Evolutionary conservation across 2,888 invertebrate species (phyloP).

Genomic region (Agrilus cyanescens): DNA sequence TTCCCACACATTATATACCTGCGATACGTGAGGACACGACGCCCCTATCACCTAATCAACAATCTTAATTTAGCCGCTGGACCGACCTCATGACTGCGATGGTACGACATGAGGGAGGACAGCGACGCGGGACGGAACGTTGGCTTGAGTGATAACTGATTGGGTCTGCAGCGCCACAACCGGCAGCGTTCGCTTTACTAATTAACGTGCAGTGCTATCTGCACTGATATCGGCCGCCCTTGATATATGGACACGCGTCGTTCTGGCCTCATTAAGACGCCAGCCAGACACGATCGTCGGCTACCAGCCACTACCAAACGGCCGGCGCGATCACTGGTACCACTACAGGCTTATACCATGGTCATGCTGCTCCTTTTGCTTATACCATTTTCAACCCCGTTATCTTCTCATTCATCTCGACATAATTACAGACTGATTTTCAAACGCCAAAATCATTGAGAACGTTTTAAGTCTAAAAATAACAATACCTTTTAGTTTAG

Average conservation of each 20-base stretch:
- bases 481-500: no score
- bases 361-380: no score
- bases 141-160: slow-evolving; percentile 21
- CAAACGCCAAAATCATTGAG: no score
- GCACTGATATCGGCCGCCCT: slow-evolving; percentile 21
- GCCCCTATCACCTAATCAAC: slow-evolving; percentile 15
- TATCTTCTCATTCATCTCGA: no score
- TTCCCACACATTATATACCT: slow-evolving; percentile 18
- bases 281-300: slow-evolving; percentile 30
- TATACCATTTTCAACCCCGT: no score
- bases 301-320: slow-evolving; percentile 14
- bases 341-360: slow-evolving; percentile 9
- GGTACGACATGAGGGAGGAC: slow-evolving; percentile 6
- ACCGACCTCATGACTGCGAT: slow-evolving; percentile 2
- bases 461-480: no score
- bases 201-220: slow-evolving; percentile 23
- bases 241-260: slow-evolving; percentile 35
- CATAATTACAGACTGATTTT: no score
- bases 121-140: slow-evolving; percentile 11
- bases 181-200: slow-evolving; percentile 22
- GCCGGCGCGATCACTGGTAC: slow-evolving; percentile 1
- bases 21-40: slow-evolving; percentile 18
- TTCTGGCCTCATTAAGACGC: slow-evolving; percentile 35
- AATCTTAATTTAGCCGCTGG: slow-evolving; percentile 18
- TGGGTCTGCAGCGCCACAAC: slow-evolving; percentile 21